Conservation (phyloP, 1,140 invertebrate species). For the Thaumatotibia leucotreta region DNA sequence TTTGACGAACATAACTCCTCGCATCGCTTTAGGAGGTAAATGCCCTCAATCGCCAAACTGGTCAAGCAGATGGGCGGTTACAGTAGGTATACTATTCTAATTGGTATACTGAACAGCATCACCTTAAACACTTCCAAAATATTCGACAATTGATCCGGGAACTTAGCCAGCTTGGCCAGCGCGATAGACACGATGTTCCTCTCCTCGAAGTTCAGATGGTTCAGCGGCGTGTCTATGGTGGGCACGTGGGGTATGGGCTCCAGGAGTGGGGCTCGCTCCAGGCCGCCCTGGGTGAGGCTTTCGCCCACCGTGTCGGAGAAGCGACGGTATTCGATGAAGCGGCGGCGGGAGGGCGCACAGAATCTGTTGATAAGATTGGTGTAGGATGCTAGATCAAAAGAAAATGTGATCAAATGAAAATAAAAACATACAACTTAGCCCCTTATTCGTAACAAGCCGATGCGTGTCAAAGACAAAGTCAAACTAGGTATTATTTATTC, state of each 20-base stretch:
- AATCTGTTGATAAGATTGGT: constrained; percentile 70
- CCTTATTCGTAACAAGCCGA: no score
- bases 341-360: constrained; percentile 73
- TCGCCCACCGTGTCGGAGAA: constrained; percentile 81
- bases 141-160: constrained; percentile 80
- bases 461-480: no score
- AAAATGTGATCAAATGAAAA: no score
- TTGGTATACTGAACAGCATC: no score
- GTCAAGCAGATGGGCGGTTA: no score
- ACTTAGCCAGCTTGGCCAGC: constrained; percentile 79
- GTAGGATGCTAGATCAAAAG: no score
- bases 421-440: no score
- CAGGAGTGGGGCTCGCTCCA: constrained; percentile 81
- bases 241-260: constrained; percentile 81
- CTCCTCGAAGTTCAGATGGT: constrained; percentile 84
- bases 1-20: no score
- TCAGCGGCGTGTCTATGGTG: constrained; percentile 76
- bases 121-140: constrained; percentile 78
- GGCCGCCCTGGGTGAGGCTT: constrained; percentile 78
- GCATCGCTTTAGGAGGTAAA: no score
- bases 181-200: constrained; percentile 77
- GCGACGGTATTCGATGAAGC: constrained; percentile 80
- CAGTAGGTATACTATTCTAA: no score
- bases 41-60: no score
- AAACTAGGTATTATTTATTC: no score